Base-by-base conservation (phyloP, 2,113 vertebrate genomes). In the Microtus montanus region DNA sequence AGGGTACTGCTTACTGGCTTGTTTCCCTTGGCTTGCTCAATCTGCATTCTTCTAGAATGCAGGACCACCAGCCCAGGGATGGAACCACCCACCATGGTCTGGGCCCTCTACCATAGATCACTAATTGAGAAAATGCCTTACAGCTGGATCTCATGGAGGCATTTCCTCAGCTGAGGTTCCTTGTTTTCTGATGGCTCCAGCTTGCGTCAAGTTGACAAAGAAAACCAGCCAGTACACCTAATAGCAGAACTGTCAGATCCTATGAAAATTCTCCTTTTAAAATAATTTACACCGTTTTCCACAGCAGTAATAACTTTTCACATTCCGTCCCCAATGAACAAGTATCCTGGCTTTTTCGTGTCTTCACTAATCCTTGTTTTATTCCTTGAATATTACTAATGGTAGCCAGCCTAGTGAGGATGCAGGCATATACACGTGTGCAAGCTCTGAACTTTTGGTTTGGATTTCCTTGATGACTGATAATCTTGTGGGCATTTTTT, bases 401-500 rank as follows among this genome's bases (percentile, higher is more conserved):
- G 52, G 70, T 64, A 77, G 35, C 24, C 83, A 68, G 61, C 35
- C 17, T 68, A 82, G 70, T 4, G 75, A 47, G 0, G 82, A 2
- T 52, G 17, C 90, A 47, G 3, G 20, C n/a, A 86, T 19, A 85
- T 47, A 33, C 5, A 22, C 3, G 5, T 44, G 38, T 30, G 5
- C 12, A 86, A 68, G 17, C 63, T 14, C 63, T 68, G 10, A 30
- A n/a, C 15, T 49, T 85, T 79, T 89, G 35, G 68, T 91, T 91
- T 91, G 73, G 38, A 15, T 93, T 94, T 86, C 74, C 30, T 52
- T 89, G 68, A 90, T 89, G 6, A 89, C 41, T 94, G 49, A 0
- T 83, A 44, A 49, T 88, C 52, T 90, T 88, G 47, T 44, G 19
- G 8, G 71, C 77, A 70, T 61, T 71, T 49, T 92, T 93, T 93